Evolutionary conservation across 2,888 invertebrate genomes (phyloP).

Genomic region (Spodoptera littoralis): DNA sequence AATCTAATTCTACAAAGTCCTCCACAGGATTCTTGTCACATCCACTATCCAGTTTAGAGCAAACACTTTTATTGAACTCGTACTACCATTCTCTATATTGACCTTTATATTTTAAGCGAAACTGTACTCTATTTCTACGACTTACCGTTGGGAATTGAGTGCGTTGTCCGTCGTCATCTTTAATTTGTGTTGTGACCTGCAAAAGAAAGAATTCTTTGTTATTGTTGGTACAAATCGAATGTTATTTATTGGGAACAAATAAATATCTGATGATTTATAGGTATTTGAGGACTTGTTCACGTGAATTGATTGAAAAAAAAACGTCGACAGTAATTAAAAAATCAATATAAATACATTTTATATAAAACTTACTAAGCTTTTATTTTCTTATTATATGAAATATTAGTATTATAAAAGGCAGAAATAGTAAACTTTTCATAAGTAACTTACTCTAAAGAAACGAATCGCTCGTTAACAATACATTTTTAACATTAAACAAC

Average conservation of each 20-base stretch:
- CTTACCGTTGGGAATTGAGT: constrained; percentile 83
- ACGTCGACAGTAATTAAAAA: too few relatives aligned
- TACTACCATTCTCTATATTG: background rate
- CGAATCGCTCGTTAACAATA: background rate
- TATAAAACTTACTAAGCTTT: too few relatives aligned
- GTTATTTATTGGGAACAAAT: constrained; percentile 14
- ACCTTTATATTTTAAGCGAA: background rate
- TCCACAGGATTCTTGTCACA: constrained; percentile 25
- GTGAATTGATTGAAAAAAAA: too few relatives aligned
- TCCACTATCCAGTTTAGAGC: constrained; percentile 12
- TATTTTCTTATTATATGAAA: too few relatives aligned
- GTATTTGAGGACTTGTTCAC: too few relatives aligned
- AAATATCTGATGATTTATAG: too few relatives aligned
- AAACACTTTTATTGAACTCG: constrained; percentile 22
- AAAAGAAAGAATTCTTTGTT: constrained; percentile 54
- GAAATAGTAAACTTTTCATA: too few relatives aligned
- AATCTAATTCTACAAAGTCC: constrained; percentile 19
- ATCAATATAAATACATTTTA: too few relatives aligned
- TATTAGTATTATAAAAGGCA: too few relatives aligned
- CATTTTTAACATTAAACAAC: background rate
- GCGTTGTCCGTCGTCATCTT: constrained; percentile 81
- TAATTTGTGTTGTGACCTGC: constrained; percentile 64
- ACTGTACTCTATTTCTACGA: background rate
- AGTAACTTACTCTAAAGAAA: too few relatives aligned
- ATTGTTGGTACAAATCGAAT: constrained; percentile 18